phyloP scores from a whole-genome alignment of 2,888 invertebrate species.

The Acanthosepion pharaonis region DNA sequence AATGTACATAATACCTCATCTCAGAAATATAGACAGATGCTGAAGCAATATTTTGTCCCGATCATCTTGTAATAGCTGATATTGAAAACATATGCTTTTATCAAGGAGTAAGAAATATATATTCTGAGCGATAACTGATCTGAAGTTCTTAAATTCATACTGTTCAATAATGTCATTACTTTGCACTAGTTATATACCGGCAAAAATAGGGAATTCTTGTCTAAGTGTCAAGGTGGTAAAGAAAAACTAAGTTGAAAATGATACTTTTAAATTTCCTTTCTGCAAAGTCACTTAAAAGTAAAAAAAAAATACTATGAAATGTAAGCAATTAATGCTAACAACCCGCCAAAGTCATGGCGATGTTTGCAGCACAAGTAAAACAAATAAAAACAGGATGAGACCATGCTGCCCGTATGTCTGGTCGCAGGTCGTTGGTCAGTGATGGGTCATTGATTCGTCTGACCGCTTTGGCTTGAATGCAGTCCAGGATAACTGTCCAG shows the following conservation, averaged over 20 bases:
- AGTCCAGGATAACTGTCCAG: constrained; percentile 33
- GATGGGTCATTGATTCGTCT: constrained; percentile 22
- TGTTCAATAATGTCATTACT: no score
- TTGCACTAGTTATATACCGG: no score
- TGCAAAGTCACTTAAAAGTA: not conserved
- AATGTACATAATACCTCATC: no score
- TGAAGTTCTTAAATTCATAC: no score
- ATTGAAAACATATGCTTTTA: no score
- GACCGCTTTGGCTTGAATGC: constrained; percentile 20
- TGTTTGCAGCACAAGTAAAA: not conserved
- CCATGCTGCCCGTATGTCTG: not conserved
- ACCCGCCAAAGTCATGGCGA: not conserved
- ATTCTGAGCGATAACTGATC: no score
- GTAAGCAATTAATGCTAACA: not conserved
- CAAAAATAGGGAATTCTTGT: no score
- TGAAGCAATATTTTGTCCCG: no score
- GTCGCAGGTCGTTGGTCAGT: constrained; percentile 33
- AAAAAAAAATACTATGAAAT: not conserved
- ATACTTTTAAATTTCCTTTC: not conserved
- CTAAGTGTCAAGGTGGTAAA: no score
- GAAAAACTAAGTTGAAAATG: not conserved
- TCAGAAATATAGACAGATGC: no score
- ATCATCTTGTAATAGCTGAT: no score
- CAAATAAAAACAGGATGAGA: not conserved
- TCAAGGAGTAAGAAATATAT: no score